A percentile compares a stretch with the other conserved stretches of the same genome.
phyloP scores from a whole-genome alignment of 2,113 vertebrate species.

The human region GRCh38 chr18:71386001-71386500 shows the following conservation, averaged over 20 bases:
- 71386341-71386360: too few relatives aligned
- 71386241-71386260: not conserved
- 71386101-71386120: not conserved
- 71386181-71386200: not conserved
- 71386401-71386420: fast-evolving
- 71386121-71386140: not conserved
- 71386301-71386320: not conserved
- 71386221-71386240: not conserved
- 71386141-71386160: not conserved
- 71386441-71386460: not conserved
- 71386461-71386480: not conserved
- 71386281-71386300: not conserved
- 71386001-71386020: not conserved
- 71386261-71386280: not conserved
- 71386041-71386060: not conserved
- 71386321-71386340: not conserved
- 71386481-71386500: fast-evolving
- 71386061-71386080: not conserved
- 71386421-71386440: not conserved
- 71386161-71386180: too few relatives aligned
- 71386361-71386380: not conserved
- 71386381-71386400: not conserved
- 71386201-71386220: not conserved
- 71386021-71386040: too few relatives aligned
- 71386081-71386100: not conserved